Evolutionary conservation across 2,113 vertebrate species (phyloP), one percentile per base, ranked within the genome.

Genomic region (Prochilodus magdalenae): DNA sequence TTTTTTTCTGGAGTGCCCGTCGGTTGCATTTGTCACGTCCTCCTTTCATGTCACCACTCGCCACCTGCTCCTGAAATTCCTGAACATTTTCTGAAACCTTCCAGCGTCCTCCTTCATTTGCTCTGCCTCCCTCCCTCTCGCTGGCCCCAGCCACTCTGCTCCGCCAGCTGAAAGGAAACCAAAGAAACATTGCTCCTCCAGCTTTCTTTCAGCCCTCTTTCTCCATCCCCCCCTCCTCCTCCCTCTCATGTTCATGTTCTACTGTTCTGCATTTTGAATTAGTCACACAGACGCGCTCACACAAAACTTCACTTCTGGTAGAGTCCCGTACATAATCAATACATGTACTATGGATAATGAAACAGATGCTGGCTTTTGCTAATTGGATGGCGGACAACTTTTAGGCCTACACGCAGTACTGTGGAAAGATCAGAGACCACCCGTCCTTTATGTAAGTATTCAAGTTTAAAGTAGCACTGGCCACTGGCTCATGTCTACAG

Each of bases 31-130:
- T 93, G 92, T 93, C 91, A 92, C 90, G 86, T 86, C 88, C 85
- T 88, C 90, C 89, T 93, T 93, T 93, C 91, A 93, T 92, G 93
- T 93, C 91, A 91, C 91, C 90, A 91, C 90, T 93, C 88, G 90
- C 92, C 93, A 94, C 93, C 93, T 94, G 93, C 93, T 93, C 91
- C 92, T 83, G 83, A 90, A 91, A 93, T 93, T 94, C 93, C 92
- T 90, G 87, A 83, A 92, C 91, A 93, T 93, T 92, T 91, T 93
- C 88, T 91, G 84, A 88, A 89, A 89, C 89, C 81, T 84, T 85
- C 82, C 85, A 16, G 70, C 79, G 73, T 83, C 86, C 83, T 81
- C 63, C 82, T 86, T 82, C 85, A 75, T 84, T 84, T 84, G 74
- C 86, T 83, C 75, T 47, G 75, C 47, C 60, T 55, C 60, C 76